Percentiles rank a stretch among this genome's conserved stretches.
Evolutionary conservation across 2,888 invertebrate species (phyloP).

Genomic region (Stenotaenia linearis): DNA sequence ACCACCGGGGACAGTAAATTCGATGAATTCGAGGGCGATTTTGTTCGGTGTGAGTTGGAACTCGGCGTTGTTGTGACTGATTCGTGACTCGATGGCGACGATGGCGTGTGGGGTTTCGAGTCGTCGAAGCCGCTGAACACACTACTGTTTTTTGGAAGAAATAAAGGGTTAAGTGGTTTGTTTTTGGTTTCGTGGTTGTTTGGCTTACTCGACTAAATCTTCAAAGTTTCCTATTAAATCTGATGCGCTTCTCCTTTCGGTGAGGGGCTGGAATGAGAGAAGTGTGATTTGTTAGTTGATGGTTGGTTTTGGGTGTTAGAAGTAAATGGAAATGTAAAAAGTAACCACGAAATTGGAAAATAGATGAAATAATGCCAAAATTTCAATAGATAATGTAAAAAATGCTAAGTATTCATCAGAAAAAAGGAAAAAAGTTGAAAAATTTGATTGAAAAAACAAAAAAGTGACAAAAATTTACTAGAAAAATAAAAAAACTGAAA

Average conservation of each 20-base stretch:
- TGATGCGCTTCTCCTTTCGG: not conserved
- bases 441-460: too few relatives aligned
- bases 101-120: not conserved
- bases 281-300: not conserved
- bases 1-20: not conserved
- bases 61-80: not conserved
- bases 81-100: not conserved
- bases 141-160: too few relatives aligned
- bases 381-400: too few relatives aligned
- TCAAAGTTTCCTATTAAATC: not conserved
- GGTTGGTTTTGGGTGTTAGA: too few relatives aligned
- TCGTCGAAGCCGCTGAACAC: not conserved
- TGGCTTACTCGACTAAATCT: not conserved
- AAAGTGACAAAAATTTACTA: too few relatives aligned
- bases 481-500: too few relatives aligned
- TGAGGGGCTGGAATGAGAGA: not conserved
- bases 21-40: not conserved
- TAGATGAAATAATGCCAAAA: too few relatives aligned
- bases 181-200: not conserved
- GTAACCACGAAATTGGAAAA: too few relatives aligned
- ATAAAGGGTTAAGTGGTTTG: too few relatives aligned
- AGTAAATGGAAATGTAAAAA: too few relatives aligned
- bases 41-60: not conserved
- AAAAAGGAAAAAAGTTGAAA: too few relatives aligned
- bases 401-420: too few relatives aligned